Base-by-base conservation (phyloP, 2,113 vertebrate species). In the Anser brachyrhynchus region DNA sequence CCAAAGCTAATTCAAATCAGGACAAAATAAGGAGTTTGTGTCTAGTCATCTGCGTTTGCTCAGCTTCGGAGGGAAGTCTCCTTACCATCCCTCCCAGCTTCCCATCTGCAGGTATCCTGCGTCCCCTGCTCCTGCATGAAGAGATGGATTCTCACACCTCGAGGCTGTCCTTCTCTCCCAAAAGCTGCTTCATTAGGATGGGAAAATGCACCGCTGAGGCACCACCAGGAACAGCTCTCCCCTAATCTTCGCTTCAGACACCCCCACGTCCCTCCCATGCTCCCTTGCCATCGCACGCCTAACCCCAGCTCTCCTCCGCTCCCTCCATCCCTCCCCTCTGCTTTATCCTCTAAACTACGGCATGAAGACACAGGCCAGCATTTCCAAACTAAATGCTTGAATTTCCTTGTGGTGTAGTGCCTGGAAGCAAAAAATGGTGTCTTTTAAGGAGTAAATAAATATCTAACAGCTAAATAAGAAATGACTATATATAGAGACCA, bases 81-180 rank as follows among this genome's bases (percentile, higher is more conserved):
- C 23, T 49, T 26, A 46, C 4, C 29, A 12, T 6, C 15, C 25
- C 54, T 29, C 29, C 26, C 39, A 86, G 18, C 23, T 33, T 52
- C 49, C 35, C 0, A 0, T n/a, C 64, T 72, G 54, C 74, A 87
- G 43, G n/a, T 23, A 71, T 6, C 39, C 46, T n/a, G 4, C 0
- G 0, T 10, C 35, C n/a, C 29, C n/a, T 1, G 0, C 7, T 51
- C 43, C 37, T 69, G 44, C 26, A 35, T 1, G 0, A 66, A 43
- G 1, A 49, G 21, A 59, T 18, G 15, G 82, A 17, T 76, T 69
- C 35, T 49, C 3, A 1, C 29, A 49, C 33, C 28, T 52, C 52
- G 15, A 13, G 41, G 13, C 26, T 52, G 11, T 17, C n/a, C 15
- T 9, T 21, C 18, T 14, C 43, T 21, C 29, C 31, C 49, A 43